Evolutionary conservation across 2,113 vertebrate genomes (phyloP), one percentile per base, ranked within the genome.

Genomic region (Anser cygnoides): DNA sequence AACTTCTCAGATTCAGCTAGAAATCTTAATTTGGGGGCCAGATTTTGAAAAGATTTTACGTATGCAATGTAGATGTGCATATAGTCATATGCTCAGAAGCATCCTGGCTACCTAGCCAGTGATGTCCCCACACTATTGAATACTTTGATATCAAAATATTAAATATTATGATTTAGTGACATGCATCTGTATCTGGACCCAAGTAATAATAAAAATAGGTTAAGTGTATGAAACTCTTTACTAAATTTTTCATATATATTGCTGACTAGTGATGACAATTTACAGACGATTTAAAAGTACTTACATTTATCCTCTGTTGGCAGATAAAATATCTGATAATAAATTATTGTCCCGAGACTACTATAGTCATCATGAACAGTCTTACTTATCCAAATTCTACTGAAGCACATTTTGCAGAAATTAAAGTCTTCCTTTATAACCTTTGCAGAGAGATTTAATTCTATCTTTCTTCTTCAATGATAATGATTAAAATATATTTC

Each of bases 181-280:
- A 16, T n/a, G 35, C 8, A 81, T 71, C 11, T 71, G 10, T 15
- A 75, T 13, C 19, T 67, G 35, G 21, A 89, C 19, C 10, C 37
- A 74, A 41, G 10, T 20, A 61, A 63, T 22, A 63, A 11, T 6
- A 39, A n/a, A 92, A 79, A 11, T 5, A 46, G 13, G 4, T 37
- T 49, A 75, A 82, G 25, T 28, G 5, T 55, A 82, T 88, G 35
- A 67, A 90, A 85, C 1, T 28, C 26, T 78, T 6, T 13, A 5
- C 5, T 35, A 12, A 0, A 0, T 59, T 91, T 65, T 94, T 63
- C 20, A 50, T 25, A 25, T 3, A 6, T 54, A 6, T 26, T 68
- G 9, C 62, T 87, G 59, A 26, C 31, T 54, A 49, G 3, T 54
- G 1, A 11, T 28, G 19, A 28, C 4, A 68, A 37, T 84, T 74